Conservation (phyloP, 1,140 invertebrate species). For the Bombus waltoni region DNA sequence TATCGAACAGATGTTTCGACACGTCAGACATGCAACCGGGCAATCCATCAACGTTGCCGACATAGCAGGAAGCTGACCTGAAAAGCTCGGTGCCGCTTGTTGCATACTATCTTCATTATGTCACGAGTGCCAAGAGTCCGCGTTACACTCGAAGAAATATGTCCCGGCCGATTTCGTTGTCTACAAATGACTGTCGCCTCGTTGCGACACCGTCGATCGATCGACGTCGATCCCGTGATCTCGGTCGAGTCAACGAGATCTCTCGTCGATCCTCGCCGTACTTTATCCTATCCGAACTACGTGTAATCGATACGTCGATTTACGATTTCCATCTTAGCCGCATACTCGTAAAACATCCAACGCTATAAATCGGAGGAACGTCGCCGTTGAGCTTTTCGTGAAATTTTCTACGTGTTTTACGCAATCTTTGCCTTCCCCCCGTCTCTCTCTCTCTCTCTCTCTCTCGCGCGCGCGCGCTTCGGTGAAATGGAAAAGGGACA, state of each 20-base stretch:
- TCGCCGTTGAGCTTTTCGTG: too few species aligned
- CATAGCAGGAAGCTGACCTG: conserved; percentile 56
- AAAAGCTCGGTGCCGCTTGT: conserved; percentile 36
- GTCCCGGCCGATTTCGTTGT: conserved; percentile 21
- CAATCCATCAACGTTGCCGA: conserved; percentile 59
- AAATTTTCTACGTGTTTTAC: too few species aligned
- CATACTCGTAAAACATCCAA: background rate
- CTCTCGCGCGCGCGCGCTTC: background rate
- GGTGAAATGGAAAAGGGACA: background rate
- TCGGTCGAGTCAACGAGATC: background rate
- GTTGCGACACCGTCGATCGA: conserved; percentile 57
- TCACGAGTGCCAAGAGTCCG: conserved; percentile 24
- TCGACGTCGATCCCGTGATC: conserved; percentile 24
- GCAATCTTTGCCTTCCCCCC: too few species aligned
- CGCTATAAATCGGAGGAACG: too few species aligned
- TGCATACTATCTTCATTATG: conserved; percentile 57
- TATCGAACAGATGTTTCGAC: conserved; percentile 63
- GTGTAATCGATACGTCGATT: background rate
- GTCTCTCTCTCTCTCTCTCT: background rate
- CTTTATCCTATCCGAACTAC: background rate
- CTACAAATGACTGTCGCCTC: conserved; percentile 19
- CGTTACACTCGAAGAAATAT: conserved; percentile 44
- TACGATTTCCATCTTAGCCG: background rate
- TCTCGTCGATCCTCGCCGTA: background rate
- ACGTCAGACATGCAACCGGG: conserved; percentile 53